Base-by-base conservation (phyloP, 2,797 vertebrate genomes). In the Channallabes apus region DNA sequence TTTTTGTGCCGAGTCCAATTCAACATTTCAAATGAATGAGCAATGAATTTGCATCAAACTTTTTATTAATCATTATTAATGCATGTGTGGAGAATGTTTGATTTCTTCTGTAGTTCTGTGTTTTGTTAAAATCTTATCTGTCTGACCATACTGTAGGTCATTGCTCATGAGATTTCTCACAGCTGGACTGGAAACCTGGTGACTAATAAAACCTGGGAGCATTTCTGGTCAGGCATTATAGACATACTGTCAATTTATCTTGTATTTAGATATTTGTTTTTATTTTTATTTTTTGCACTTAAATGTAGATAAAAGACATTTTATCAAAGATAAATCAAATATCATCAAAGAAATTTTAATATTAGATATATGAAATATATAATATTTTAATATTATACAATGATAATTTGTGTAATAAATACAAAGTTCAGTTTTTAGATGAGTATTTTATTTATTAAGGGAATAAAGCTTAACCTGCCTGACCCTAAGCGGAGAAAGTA, bases 161-260 rank as follows among this genome's bases (percentile, higher is more conserved):
- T 99, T 83, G 98, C 97, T 38, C 98, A 99, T 90, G 98, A 99
- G 95, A 99, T 99, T 91, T 96, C 98, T 80, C 98, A 99, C 91
- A 99, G 98, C 91, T 99, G 98, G 98, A 99, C 97, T 0, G 98
- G 98, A 27, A 99, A 99, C 89, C 94, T 99, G 92, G 97, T 99
- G 89, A 99, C 98, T 89, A 99, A 98, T 91, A 96, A 94, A 93
- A 99, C 97, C 24, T 99, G 98, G 98, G 97, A 99, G 85, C 96
- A 99, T 92, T 99, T 99, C 93, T 99, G 98, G 98, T 99, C 92
- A 81, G 92, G 88, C 15, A 12, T 14, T 75, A 51, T 81, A 35
- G 24, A 20, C 22, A 38, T 24, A 18, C 46, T 51, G 1, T 32
- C 51, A n/a, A 17, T 41, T 20, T 29, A 51, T 69, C 17, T 6